Evolutionary conservation across 35 echinoderm and acorn worm species (phyloP).

Genomic region (Diadema setosum): DNA sequence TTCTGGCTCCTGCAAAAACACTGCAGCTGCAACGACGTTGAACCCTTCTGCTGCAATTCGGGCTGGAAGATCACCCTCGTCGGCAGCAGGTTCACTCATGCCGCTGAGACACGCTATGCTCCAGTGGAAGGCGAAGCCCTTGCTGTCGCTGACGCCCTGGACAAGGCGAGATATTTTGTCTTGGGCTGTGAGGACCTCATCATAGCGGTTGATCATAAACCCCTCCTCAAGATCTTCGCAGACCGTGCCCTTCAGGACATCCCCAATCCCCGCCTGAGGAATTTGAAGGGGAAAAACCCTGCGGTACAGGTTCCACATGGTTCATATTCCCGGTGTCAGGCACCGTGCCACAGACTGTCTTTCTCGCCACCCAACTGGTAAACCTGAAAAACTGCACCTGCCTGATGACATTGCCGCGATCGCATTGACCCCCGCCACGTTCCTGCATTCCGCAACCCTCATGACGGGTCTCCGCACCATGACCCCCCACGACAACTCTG

Average conservation of each 20-base stretch:
- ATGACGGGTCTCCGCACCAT: background rate
- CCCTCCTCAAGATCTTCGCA: background rate
- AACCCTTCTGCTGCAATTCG: background rate
- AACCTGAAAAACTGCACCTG: background rate
- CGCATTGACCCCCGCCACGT: background rate
- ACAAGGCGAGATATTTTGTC: slow-evolving; percentile 28
- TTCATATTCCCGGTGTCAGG: slow-evolving; percentile 30
- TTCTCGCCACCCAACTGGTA: background rate
- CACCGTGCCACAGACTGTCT: background rate
- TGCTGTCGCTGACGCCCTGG: slow-evolving; percentile 20
- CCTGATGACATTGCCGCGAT: background rate
- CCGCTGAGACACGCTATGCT: slow-evolving; percentile 23
- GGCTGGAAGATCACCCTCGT: slow-evolving; percentile 42
- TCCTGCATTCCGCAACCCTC: background rate
- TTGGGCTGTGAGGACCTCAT: slow-evolving; percentile 27
- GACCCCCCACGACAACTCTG: background rate
- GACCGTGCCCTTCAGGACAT: background rate
- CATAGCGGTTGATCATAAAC: slow-evolving; percentile 33
- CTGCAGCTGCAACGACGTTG: background rate
- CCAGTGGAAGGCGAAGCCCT: slow-evolving; percentile 38
- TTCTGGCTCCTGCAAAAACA: slow-evolving; percentile 59
- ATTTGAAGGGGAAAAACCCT: slow-evolving; percentile 53
- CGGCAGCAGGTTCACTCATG: background rate
- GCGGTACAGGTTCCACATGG: background rate
- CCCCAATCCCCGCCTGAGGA: slow-evolving; percentile 23